Percentiles rank a stretch among this genome's conserved stretches.
These are phyloP conservation scores for Planococcus citri DNA, from an alignment of 1,140 invertebrate species.

Conservation along the genomic window DNA sequence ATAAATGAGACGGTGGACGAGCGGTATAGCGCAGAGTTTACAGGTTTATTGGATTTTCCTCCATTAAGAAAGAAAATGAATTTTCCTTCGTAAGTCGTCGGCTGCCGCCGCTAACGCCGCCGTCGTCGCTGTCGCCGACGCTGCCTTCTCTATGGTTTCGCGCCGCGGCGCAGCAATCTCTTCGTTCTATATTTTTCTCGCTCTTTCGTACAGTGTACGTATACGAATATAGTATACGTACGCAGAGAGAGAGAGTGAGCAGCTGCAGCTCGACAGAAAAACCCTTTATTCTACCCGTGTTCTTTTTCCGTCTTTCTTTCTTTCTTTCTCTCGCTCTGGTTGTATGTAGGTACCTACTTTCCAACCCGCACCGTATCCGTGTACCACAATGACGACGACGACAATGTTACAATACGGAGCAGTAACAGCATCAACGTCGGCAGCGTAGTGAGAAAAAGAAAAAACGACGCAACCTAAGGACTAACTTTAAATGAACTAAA, in stretches of 20 bases:
- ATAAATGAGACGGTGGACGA: constrained; percentile 16
- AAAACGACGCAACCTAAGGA: constrained; percentile 8
- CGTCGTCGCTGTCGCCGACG: not conserved
- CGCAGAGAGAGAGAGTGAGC: not conserved
- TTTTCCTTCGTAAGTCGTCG: constrained; percentile 12
- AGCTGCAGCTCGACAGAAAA: not conserved
- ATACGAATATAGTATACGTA: too few relatives aligned
- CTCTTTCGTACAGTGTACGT: too few relatives aligned
- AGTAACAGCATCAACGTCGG: not conserved
- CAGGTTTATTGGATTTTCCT: constrained; percentile 20
- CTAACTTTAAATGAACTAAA: constrained; percentile 19
- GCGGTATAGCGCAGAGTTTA: constrained; percentile 15
- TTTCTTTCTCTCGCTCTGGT: too few relatives aligned
- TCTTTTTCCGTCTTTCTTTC: too few relatives aligned
- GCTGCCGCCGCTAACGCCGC: not conserved
- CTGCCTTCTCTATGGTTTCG: not conserved
- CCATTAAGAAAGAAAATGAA: constrained; percentile 20
- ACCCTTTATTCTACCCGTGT: constrained; percentile 8
- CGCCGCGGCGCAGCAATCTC: not conserved
- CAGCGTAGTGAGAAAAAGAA: constrained; percentile 12
- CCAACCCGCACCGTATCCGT: not conserved
- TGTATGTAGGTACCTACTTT: too few relatives aligned
- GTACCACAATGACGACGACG: constrained; percentile 5
- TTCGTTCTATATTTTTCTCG: too few relatives aligned
- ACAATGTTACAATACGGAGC: constrained; percentile 20